Evolutionary conservation across 1,140 invertebrate genomes (phyloP).

Genomic region (Samia ricini): DNA sequence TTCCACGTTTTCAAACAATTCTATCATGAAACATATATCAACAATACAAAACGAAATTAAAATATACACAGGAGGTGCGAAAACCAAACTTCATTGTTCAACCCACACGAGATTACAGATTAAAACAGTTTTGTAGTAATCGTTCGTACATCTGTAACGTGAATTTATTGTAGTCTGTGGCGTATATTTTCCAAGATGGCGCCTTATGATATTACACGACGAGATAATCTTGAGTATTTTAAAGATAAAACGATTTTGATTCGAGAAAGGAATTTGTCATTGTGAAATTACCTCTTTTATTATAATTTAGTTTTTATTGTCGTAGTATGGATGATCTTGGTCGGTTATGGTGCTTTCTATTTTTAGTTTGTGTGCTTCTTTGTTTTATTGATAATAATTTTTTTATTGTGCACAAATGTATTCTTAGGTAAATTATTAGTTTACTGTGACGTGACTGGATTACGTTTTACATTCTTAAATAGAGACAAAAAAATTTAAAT

Average conservation of each 20-base stretch:
- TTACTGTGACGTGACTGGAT: too few relatives aligned
- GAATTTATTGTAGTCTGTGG: neutral
- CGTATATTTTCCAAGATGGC: neutral
- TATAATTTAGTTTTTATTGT: neutral
- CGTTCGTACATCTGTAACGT: neutral
- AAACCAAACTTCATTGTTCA: neutral
- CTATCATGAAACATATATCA: neutral
- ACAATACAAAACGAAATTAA: neutral
- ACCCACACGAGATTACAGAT: neutral
- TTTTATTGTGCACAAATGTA: too few relatives aligned
- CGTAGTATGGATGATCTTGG: neutral
- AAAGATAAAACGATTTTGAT: neutral
- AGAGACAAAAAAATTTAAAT: too few relatives aligned
- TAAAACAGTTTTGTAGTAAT: conserved; percentile 1
- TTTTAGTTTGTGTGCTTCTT: too few relatives aligned
- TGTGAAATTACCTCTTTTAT: neutral
- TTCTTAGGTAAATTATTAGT: too few relatives aligned
- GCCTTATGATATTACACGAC: neutral
- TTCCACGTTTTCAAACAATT: neutral
- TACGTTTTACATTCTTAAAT: too few relatives aligned
- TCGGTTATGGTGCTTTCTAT: neutral
- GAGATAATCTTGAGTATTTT: neutral
- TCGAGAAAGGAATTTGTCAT: neutral
- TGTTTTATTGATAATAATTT: too few relatives aligned
- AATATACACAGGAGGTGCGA: neutral